Evolutionary conservation across 2,113 vertebrate genomes (phyloP).

Genomic region (Acanthisitta chloris): DNA sequence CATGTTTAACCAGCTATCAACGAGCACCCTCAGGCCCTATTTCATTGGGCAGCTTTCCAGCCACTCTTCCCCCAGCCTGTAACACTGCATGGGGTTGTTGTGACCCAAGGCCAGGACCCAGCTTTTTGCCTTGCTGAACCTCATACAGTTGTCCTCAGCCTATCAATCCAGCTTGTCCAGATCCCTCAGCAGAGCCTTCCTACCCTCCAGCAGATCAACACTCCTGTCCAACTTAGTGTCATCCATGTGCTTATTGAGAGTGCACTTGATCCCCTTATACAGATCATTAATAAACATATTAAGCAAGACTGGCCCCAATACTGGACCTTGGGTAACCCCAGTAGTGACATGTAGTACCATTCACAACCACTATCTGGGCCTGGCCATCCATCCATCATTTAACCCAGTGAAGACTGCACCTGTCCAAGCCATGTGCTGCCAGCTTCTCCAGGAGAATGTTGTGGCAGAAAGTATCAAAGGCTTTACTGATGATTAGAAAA

Average conservation of each 20-base stretch:
- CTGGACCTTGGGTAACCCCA: neutral
- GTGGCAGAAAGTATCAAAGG: neutral
- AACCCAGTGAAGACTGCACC: neutral
- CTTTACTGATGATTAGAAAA: neutral
- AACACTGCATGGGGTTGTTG: neutral
- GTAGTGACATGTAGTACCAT: neutral
- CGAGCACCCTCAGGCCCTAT: neutral
- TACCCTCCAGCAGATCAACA: neutral
- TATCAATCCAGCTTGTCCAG: neutral
- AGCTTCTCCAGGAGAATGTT: neutral
- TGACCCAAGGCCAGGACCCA: neutral
- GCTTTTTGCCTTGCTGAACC: neutral
- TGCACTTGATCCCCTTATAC: accelerated
- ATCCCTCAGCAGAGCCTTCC: neutral
- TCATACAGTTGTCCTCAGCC: neutral
- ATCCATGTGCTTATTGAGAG: too few relatives aligned
- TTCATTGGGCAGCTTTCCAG: neutral
- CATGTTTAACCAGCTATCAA: neutral
- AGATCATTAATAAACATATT: neutral
- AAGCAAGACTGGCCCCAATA: neutral
- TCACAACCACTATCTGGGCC: neutral
- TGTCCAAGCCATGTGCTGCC: neutral
- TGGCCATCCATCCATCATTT: neutral
- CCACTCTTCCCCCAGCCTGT: neutral
- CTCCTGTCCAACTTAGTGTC: neutral